Base-by-base conservation (phyloP, 2,888 invertebrate genomes). In the Macaria liturata region DNA sequence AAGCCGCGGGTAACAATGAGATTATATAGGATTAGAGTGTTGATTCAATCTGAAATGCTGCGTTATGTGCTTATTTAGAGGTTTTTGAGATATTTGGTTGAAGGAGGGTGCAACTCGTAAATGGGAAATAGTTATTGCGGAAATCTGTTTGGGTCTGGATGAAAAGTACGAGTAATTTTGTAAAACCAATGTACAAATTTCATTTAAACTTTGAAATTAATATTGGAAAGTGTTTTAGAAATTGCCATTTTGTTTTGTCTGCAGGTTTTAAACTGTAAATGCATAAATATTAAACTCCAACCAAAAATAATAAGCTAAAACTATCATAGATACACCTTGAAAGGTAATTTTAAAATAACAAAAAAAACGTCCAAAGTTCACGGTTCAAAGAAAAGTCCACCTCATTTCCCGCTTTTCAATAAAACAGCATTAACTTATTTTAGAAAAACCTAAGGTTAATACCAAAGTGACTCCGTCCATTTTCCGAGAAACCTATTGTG, bases 401-500 rank as follows among this genome's bases (percentile, higher is more conserved):
- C 50, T 59, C 46, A 51, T 43, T 57, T 57, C 9, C 55, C 46
- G 9, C 56, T 61, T 64, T 63, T 52, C 53, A 51, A 64, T 59
- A 65, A 65, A 67, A 60, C 55, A 6, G 57, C 62, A 62, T 67
- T 62, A 64, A 61, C 62, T 67, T 67, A 65, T 65, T 65, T 62
- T 59, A 57, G 61, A 64, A 67, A 64, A 67, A 65, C 63, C 57
- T 58, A 62, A 62, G 75, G 78, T 80, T 80, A 84, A 85, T 83
- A 82, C 75, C 60, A 69, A 69, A 72, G 73, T 78, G 78, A 78
- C 72, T 76, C 73, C 76, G 72, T 77, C 75, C 76, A 73, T 76
- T 74, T 75, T 77, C 69, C 72, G 74, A 73, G 73, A 69, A 79
- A 80, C 71, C 80, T 72, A 85, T 88, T 86, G 83, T 86, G 80